These are phyloP conservation scores for Sarcophaga subvicina DNA, from an alignment of 2,888 invertebrate genomes.

Conservation along the genomic window DNA sequence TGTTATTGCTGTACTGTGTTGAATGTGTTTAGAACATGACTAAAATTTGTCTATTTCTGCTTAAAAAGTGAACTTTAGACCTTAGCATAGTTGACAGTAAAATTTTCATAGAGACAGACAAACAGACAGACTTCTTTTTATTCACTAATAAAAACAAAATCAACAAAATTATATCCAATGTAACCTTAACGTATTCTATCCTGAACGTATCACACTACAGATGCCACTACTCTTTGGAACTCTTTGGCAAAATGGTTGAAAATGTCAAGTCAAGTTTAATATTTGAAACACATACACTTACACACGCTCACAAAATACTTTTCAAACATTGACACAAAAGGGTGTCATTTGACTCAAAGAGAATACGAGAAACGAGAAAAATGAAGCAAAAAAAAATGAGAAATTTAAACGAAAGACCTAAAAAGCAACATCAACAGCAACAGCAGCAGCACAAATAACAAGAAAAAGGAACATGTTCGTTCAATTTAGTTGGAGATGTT, in stretches of 20 bases:
- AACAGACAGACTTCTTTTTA: not conserved
- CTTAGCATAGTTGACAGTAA: constrained; percentile 65
- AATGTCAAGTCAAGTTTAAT: constrained; percentile 63
- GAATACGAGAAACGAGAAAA: constrained; percentile 46
- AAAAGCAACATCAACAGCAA: not conserved
- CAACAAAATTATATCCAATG: constrained; percentile 57
- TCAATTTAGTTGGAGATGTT: constrained; percentile 62
- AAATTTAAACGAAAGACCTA: constrained; percentile 22
- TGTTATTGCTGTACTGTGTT: constrained; percentile 38
- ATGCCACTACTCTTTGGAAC: not conserved
- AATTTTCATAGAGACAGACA: constrained; percentile 50
- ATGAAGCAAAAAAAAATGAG: too few species aligned
- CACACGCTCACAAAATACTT: constrained; percentile 25
- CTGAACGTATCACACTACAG: constrained; percentile 27
- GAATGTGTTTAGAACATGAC: constrained; percentile 65
- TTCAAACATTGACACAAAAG: constrained; percentile 66
- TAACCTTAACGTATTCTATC: not conserved
- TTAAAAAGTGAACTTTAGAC: constrained; percentile 64
- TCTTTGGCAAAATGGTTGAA: constrained; percentile 41
- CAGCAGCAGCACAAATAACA: constrained; percentile 42
- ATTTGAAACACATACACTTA: constrained; percentile 1
- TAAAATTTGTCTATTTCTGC: constrained; percentile 67
- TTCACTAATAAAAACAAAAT: constrained; percentile 54
- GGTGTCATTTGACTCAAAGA: constrained; percentile 70
- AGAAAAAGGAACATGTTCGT: constrained; percentile 61